Percentiles rank a stretch among this genome's conserved stretches.
Conservation (phyloP, 2,888 invertebrate genomes). For the Tetramorium bicarinatum region DNA sequence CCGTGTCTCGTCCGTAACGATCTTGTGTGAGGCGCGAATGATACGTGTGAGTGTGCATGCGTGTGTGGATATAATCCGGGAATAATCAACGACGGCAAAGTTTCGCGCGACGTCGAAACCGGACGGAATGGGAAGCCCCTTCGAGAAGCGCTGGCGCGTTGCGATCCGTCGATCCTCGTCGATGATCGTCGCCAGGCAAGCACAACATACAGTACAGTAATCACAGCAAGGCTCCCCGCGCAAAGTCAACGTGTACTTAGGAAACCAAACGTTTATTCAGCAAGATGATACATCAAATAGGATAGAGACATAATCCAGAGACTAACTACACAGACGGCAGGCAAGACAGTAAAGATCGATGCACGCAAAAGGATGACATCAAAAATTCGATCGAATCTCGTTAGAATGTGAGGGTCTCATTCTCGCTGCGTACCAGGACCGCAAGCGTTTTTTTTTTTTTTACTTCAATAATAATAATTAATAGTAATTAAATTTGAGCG, state of each 20-base stretch:
- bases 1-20: conserved; percentile 12
- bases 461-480: not conserved
- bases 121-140: not conserved
- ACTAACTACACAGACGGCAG: conserved; percentile 44
- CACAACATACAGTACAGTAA: conserved; percentile 17
- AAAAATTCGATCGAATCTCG: conserved; percentile 4
- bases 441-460: not conserved
- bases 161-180: conserved; percentile 36
- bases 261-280: conserved; percentile 53
- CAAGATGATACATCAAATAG: conserved; percentile 48
- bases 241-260: conserved; percentile 35
- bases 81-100: not conserved
- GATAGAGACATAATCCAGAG: conserved; percentile 25
- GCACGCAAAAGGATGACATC: conserved; percentile 43
- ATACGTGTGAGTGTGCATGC: conserved; percentile 7
- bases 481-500: too few species aligned
- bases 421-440: conserved; percentile 36
- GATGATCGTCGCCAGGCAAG: conserved; percentile 29
- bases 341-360: conserved; percentile 41
- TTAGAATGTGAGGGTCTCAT: conserved; percentile 42
- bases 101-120: conserved; percentile 15
- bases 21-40: not conserved
- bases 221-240: conserved; percentile 39
- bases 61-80: not conserved
- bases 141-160: conserved; percentile 46